These are phyloP conservation scores for Pseudotriccus pelzelni DNA, from an alignment of 2,797 vertebrate species.

Conservation along the genomic window DNA sequence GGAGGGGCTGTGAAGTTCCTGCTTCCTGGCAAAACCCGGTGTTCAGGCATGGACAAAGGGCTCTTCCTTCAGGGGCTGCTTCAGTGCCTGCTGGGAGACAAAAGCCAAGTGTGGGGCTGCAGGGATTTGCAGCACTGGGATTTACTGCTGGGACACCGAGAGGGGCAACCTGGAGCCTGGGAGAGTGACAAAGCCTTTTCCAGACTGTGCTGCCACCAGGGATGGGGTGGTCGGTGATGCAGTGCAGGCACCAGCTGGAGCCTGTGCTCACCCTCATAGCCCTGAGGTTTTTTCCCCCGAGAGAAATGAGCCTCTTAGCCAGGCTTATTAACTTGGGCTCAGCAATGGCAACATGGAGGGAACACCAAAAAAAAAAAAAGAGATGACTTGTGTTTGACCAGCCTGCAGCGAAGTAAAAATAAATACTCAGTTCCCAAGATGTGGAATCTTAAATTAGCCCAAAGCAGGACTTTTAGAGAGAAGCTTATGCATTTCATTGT, in stretches of 20 bases:
- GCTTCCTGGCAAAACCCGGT: neutral
- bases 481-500: neutral
- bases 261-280: rapidly evolving
- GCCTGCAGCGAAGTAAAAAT: neutral
- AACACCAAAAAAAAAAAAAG: neutral
- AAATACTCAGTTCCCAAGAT: neutral
- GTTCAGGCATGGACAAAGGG: neutral
- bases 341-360: rapidly evolving
- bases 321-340: neutral
- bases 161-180: neutral
- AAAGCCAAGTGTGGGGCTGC: neutral
- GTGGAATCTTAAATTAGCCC: neutral
- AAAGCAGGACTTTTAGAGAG: neutral
- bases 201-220: neutral
- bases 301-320: neutral
- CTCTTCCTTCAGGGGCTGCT: neutral
- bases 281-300: neutral
- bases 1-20: neutral
- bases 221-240: neutral
- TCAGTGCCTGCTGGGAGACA: neutral
- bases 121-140: neutral
- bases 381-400: neutral
- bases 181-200: neutral
- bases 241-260: neutral
- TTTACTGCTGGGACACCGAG: neutral